Evolutionary conservation across 2,888 invertebrate species (phyloP).

Genomic region (Hirtodrosophila cameraria): DNA sequence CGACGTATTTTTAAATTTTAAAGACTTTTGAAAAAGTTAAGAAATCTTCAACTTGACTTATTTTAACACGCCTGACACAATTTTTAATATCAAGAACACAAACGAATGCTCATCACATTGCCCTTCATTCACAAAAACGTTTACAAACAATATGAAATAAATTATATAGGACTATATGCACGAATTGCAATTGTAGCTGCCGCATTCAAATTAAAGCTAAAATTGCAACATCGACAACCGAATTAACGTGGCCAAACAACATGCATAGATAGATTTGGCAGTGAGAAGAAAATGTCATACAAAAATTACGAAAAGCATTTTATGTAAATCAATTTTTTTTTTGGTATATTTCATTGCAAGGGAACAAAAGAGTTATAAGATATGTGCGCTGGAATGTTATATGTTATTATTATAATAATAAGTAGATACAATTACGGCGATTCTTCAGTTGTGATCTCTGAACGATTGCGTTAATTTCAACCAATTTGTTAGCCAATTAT

Average conservation of each 20-base stretch:
- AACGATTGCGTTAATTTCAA: conserved; percentile 5
- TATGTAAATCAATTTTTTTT: neutral
- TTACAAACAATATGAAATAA: conserved; percentile 58
- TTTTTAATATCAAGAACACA: too few relatives aligned
- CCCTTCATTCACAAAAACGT: too few relatives aligned
- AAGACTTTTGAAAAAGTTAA: too few relatives aligned
- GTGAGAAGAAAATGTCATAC: too few relatives aligned
- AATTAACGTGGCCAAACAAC: conserved; percentile 32
- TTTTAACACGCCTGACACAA: too few relatives aligned
- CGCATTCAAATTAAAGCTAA: conserved; percentile 66
- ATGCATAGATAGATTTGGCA: too few relatives aligned
- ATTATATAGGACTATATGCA: conserved; percentile 60
- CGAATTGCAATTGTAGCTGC: conserved; percentile 58
- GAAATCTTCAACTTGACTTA: too few relatives aligned
- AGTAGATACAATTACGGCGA: conserved; percentile 26
- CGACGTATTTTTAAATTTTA: too few relatives aligned
- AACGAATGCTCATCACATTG: too few relatives aligned
- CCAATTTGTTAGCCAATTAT: conserved; percentile 24
- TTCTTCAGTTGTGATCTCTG: conserved; percentile 49
- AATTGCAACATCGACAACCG: conserved; percentile 65
- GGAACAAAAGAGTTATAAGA: conserved; percentile 33
- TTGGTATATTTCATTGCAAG: conserved; percentile 17
- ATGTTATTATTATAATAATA: conserved; percentile 5
- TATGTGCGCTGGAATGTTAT: conserved; percentile 54
- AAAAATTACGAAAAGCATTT: too few relatives aligned